Conservation (phyloP, 2,888 invertebrate species). For the Epistrophe grossulariae region DNA sequence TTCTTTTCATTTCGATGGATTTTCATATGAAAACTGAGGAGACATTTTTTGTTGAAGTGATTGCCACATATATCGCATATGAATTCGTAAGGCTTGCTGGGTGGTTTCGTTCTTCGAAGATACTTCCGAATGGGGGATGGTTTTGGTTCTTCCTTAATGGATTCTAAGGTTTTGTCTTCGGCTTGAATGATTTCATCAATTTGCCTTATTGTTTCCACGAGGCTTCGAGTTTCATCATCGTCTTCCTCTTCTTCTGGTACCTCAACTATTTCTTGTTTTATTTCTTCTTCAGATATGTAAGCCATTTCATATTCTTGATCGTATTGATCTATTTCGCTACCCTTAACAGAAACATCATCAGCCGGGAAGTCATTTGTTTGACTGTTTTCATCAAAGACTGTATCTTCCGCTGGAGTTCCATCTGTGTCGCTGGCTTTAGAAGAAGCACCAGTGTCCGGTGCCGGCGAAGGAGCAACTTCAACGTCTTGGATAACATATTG, state of each 20-base stretch:
- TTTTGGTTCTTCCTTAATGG: conserved; percentile 56
- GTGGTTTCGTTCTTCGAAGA: neutral
- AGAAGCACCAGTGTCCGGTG: neutral
- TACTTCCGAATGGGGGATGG: conserved; percentile 19
- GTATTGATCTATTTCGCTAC: conserved; percentile 44
- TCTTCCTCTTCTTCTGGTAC: neutral
- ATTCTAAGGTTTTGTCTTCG: conserved; percentile 10
- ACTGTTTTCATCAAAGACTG: conserved; percentile 9
- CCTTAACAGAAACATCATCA: conserved; percentile 24
- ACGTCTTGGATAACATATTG: conserved; percentile 60
- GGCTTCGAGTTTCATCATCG: conserved; percentile 37
- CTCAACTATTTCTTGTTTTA: conserved; percentile 53
- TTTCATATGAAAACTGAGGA: conserved; percentile 77
- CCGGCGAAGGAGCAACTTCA: conserved; percentile 9
- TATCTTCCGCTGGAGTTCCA: neutral
- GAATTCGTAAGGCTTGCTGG: conserved; percentile 29
- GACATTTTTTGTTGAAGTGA: conserved; percentile 75
- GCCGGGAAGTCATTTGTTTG: conserved; percentile 1
- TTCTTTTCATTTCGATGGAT: conserved; percentile 79
- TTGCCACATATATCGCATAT: conserved; percentile 78
- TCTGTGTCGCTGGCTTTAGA: conserved; percentile 35
- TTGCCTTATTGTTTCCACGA: conserved; percentile 28
- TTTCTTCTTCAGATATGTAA: conserved; percentile 57
- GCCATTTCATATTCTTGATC: conserved; percentile 56
- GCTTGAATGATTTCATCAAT: conserved; percentile 45